Base-by-base conservation (phyloP, 2,113 vertebrate species). In the Lepus americanus region DNA sequence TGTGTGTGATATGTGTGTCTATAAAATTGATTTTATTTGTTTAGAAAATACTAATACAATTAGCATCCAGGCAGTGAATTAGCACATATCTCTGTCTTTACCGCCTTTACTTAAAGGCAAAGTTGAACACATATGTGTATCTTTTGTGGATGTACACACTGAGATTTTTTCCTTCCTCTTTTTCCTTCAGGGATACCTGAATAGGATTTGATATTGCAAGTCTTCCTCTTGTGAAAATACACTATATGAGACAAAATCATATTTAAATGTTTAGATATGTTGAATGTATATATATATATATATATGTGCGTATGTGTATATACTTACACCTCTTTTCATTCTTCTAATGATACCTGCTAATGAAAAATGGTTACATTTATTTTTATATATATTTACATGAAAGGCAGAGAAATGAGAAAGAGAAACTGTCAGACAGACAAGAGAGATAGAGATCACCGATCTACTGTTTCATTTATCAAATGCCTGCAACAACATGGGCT, bases 141-240 rank as follows among this genome's bases (percentile, higher is more conserved):
- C 69, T 90, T n/a, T 94, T 8, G 10, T 31, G 29, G 3, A 13
- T 36, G n/a, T 53, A 22, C 29, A 63, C 4, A 17, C 14, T 76
- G 14, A 10, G 23, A 44, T 44, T 44, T 22, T 69, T 12, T 2
- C 22, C 17, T 53, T 22, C 22, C 29, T 63, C 31, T 11, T 3
- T 84, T 33, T 77, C 55, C 12, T 72, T 77, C 5, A 23, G 6
- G 20, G 51, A 80, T 16, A 39, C 12, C 3, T 72, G 19, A 55
- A 3, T 64, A 1, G 66, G 29, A 9, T 6, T 63, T 39, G 22
- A 5, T 59, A 2, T 8, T 72, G 1, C 0, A 39, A 13, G 0
- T n/a, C 9, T 51, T 12, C 4, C 20, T 11, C 55, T 77, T 36
- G 20, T 9, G 1, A 0, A 39, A 4, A 9, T 17, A 16, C 19